phyloP scores from a whole-genome alignment of 2,797 vertebrate species.

The Chelmon rostratus region DNA sequence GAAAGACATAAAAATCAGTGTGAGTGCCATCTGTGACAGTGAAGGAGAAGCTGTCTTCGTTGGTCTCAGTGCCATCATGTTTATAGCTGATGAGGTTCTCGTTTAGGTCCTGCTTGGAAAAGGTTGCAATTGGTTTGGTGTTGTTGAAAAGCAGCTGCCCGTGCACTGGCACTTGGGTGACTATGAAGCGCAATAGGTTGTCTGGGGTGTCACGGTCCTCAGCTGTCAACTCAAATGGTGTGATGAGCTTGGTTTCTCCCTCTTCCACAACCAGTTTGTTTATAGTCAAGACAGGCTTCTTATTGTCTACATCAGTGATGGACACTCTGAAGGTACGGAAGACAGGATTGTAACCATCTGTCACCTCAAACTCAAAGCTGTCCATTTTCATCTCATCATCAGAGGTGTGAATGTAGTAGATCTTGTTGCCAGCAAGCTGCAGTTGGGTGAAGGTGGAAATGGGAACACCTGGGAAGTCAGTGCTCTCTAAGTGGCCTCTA shows the following conservation, averaged over 20 bases:
- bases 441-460: constrained; percentile 90
- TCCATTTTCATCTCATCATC: constrained; percentile 92
- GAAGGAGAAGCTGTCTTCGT: constrained; percentile 92
- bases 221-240: constrained; percentile 90
- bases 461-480: constrained; percentile 87
- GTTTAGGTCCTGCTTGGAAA: constrained; percentile 91
- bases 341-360: constrained; percentile 89
- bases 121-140: constrained; percentile 84
- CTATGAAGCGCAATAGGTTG: constrained; percentile 85
- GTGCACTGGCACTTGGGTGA: constrained; percentile 90
- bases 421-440: constrained; percentile 91
- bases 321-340: constrained; percentile 90
- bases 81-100: constrained; percentile 91
- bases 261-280: constrained; percentile 86
- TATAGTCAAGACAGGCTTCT: constrained; percentile 90
- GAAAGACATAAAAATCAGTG: constrained; percentile 88
- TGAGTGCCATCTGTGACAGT: constrained; percentile 91
- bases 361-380: constrained; percentile 93
- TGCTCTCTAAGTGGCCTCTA: constrained; percentile 89
- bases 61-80: constrained; percentile 87
- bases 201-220: constrained; percentile 91
- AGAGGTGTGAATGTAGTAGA: constrained; percentile 91
- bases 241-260: constrained; percentile 89
- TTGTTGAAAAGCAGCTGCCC: constrained; percentile 90
- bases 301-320: constrained; percentile 91